A percentile compares a stretch with the other conserved stretches of the same genome.
Evolutionary conservation across 2,888 invertebrate genomes (phyloP).

Genomic region (Octonoba sinensis): DNA sequence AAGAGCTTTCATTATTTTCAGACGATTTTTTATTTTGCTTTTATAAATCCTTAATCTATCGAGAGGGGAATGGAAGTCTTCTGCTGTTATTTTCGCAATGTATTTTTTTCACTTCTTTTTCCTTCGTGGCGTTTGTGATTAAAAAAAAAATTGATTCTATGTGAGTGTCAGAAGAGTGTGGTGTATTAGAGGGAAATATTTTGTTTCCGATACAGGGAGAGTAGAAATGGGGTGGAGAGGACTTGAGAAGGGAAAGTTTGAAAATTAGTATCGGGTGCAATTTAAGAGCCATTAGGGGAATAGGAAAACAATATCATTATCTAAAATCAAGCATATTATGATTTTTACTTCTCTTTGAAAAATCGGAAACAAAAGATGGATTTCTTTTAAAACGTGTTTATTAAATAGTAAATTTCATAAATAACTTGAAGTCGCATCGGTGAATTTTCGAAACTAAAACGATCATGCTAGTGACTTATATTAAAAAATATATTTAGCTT

Average conservation of each 20-base stretch:
- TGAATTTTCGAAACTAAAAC: too few species aligned
- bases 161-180: not conserved
- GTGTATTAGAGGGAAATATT: constrained; percentile 32
- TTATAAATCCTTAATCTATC: constrained; percentile 62
- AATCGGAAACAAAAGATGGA: too few species aligned
- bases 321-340: too few species aligned
- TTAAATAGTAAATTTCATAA: too few species aligned
- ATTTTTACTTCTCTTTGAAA: too few species aligned
- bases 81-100: constrained; percentile 1
- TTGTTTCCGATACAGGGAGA: not conserved
- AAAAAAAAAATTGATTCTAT: constrained; percentile 38
- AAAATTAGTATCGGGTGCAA: constrained; percentile 56
- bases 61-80: constrained; percentile 20
- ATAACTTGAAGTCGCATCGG: too few species aligned
- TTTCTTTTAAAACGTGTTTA: too few species aligned
- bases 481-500: too few species aligned
- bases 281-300: constrained; percentile 54
- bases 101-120: constrained; percentile 23
- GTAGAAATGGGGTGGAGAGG: not conserved
- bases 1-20: constrained; percentile 55
- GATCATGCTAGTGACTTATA: too few species aligned
- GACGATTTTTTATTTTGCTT: constrained; percentile 43
- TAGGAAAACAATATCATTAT: constrained; percentile 29
- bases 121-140: not conserved
- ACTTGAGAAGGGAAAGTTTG: constrained; percentile 25